phyloP scores from a whole-genome alignment of 2,113 vertebrate species.

The Caloenas nicobarica region DNA sequence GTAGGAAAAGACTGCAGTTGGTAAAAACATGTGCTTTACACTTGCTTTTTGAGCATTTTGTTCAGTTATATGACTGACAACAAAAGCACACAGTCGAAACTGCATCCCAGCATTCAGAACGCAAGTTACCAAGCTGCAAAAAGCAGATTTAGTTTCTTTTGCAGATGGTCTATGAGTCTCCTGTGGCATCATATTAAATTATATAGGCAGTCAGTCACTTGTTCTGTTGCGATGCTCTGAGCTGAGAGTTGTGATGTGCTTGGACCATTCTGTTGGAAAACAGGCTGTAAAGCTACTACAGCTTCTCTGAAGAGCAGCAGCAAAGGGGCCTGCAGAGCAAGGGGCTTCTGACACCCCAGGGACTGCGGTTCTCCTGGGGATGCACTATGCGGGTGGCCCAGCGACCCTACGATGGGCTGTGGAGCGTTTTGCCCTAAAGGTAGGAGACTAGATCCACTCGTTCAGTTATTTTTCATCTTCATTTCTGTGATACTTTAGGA shows the following conservation, averaged over 20 bases:
- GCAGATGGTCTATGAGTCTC: constrained; percentile 81
- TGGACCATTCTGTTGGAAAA: constrained; percentile 66
- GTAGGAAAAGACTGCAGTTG: neutral
- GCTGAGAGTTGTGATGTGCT: constrained; percentile 65
- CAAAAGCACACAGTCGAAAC: constrained; percentile 24
- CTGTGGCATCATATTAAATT: constrained; percentile 86
- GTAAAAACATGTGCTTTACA: neutral
- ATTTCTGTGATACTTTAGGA: neutral
- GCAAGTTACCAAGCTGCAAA: constrained; percentile 61
- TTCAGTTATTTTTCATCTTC: neutral
- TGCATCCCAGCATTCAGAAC: constrained; percentile 30
- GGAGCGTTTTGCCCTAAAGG: constrained; percentile 84
- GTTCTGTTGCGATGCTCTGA: constrained; percentile 65
- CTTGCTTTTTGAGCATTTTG: neutral
- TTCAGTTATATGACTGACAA: neutral
- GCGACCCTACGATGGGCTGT: constrained; percentile 77
- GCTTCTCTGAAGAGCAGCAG: constrained; percentile 16
- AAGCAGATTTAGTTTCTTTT: constrained; percentile 75
- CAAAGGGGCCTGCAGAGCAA: constrained; percentile 13
- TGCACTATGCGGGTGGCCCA: constrained; percentile 75
- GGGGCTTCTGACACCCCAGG: neutral
- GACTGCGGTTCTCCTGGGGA: constrained; percentile 8
- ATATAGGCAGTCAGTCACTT: constrained; percentile 80
- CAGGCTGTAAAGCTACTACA: constrained; percentile 33
- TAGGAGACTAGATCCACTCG: constrained; percentile 45